phyloP scores from a whole-genome alignment of 2,113 vertebrate species.

The Calyptomena viridis region DNA sequence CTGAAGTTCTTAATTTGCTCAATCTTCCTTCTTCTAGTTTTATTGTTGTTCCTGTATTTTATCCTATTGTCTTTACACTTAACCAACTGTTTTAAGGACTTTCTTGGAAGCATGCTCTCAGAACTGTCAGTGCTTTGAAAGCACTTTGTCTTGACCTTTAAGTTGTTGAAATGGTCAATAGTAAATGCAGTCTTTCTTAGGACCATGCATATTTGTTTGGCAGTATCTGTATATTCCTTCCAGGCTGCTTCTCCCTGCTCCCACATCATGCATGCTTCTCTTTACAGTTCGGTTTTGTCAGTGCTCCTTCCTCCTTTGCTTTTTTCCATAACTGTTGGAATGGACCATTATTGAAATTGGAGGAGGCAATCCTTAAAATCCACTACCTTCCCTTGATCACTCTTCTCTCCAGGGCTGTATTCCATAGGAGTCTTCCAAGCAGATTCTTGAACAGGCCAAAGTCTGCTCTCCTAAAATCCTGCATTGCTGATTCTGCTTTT shows the following conservation, averaged over 20 bases:
- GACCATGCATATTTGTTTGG: neutral
- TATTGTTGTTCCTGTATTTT: neutral
- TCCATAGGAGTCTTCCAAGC: neutral
- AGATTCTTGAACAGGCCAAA: neutral
- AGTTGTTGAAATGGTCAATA: neutral
- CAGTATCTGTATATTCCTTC: neutral
- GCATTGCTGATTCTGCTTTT: neutral
- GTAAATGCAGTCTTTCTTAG: neutral
- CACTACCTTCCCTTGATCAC: neutral
- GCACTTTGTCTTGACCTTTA: neutral
- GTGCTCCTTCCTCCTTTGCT: neutral
- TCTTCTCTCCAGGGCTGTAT: neutral
- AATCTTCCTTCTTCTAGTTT: neutral
- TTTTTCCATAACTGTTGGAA: rapidly evolving
- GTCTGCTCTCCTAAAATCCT: neutral
- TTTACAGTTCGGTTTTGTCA: neutral
- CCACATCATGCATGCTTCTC: neutral
- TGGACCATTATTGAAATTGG: neutral
- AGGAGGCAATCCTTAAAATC: neutral
- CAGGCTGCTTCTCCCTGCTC: neutral
- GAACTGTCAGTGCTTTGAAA: neutral
- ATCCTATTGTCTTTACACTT: neutral
- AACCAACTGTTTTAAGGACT: neutral
- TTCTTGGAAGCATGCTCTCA: neutral
- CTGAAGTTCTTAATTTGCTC: neutral